phyloP scores from a whole-genome alignment of 2,797 vertebrate species.

The Columba guinea region DNA sequence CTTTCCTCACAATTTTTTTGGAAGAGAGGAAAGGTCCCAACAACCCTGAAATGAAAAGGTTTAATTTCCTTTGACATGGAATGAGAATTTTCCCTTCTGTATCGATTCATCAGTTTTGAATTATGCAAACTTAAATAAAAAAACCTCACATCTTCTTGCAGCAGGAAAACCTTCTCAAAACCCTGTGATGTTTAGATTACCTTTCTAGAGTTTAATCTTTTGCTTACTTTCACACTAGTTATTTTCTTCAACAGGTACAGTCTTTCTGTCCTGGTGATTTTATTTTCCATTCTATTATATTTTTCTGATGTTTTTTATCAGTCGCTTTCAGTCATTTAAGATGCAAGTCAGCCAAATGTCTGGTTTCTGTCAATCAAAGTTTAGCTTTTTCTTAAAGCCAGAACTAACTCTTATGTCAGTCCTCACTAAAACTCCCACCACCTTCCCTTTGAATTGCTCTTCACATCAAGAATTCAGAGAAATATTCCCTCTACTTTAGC shows the following conservation, averaged over 20 bases:
- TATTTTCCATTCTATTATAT: neutral
- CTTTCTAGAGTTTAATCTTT: neutral
- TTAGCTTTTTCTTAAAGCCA: neutral
- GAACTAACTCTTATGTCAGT: rapidly evolving
- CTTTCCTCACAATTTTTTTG: neutral
- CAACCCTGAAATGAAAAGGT: neutral
- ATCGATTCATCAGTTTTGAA: neutral
- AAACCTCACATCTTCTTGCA: neutral
- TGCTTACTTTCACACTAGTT: neutral
- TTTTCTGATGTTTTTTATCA: neutral
- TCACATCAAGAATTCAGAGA: neutral
- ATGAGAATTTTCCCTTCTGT: neutral
- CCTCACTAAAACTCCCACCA: neutral
- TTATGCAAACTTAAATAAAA: neutral
- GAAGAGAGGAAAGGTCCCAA: neutral
- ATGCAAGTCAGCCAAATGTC: neutral
- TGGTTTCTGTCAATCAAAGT: neutral
- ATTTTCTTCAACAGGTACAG: neutral
- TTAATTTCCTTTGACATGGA: neutral
- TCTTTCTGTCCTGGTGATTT: neutral
- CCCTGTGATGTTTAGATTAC: neutral
- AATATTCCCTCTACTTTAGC: neutral
- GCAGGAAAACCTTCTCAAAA: neutral
- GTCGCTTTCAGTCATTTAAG: neutral
- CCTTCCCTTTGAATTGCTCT: neutral